phyloP scores from a whole-genome alignment of 2,113 vertebrate species.

The Forbesichthys papilliferus region DNA sequence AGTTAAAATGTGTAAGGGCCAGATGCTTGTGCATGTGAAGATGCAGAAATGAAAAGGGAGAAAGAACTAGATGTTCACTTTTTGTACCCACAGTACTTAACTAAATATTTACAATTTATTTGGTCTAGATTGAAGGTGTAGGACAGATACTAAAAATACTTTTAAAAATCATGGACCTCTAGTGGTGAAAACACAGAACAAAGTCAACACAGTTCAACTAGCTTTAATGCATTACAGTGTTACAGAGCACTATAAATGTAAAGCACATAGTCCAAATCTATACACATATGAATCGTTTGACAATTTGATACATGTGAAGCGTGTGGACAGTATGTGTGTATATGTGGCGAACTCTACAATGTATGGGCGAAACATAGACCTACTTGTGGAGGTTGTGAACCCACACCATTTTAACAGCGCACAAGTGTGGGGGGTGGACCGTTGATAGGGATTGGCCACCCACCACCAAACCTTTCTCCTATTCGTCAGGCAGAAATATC shows the following conservation, averaged over 20 bases:
- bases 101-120: constrained; percentile 47
- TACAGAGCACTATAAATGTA: neutral
- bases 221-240: constrained; percentile 50
- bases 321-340: too few relatives aligned
- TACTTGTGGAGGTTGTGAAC: too few relatives aligned
- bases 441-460: too few relatives aligned
- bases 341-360: too few relatives aligned
- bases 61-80: constrained; percentile 37
- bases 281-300: too few relatives aligned
- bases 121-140: constrained; percentile 46
- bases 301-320: too few relatives aligned
- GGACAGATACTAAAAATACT: constrained; percentile 35
- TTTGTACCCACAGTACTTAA: constrained; percentile 13
- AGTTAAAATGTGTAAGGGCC: neutral
- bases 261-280: too few relatives aligned
- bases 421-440: too few relatives aligned
- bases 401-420: too few relatives aligned
- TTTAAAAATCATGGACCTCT: constrained; percentile 34
- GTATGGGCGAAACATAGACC: too few relatives aligned
- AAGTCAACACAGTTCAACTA: constrained; percentile 15
- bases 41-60: neutral
- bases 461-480: too few relatives aligned
- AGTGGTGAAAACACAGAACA: constrained; percentile 37
- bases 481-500: too few relatives aligned
- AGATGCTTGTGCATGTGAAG: neutral